Percentiles rank a stretch among this genome's conserved stretches.
Evolutionary conservation across 2,113 vertebrate genomes (phyloP).

Genomic region (Cardinalis cardinalis): DNA sequence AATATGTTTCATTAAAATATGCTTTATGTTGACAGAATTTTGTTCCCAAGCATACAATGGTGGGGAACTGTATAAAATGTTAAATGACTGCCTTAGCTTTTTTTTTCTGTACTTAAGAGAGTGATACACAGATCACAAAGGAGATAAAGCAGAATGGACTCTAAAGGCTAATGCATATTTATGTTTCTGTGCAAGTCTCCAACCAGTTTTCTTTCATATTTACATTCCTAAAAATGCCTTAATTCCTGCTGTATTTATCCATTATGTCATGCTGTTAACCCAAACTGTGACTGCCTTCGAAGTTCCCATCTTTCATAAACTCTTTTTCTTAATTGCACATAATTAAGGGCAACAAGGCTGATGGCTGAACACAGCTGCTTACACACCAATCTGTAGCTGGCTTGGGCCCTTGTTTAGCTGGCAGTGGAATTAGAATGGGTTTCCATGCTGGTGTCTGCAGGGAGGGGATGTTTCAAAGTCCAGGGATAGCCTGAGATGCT

Average conservation of each 20-base stretch:
- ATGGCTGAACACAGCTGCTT: neutral
- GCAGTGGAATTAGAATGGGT: neutral
- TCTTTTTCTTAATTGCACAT: neutral
- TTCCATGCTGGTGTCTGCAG: neutral
- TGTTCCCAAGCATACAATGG: neutral
- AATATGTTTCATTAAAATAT: neutral
- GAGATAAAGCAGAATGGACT: neutral
- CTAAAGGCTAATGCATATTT: neutral
- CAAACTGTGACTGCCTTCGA: neutral
- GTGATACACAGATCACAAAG: neutral
- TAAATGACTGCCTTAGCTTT: neutral
- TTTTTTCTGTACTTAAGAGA: neutral
- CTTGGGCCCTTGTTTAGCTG: neutral
- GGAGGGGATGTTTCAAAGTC: neutral
- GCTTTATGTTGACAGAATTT: neutral
- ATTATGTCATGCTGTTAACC: neutral
- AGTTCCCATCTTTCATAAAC: neutral
- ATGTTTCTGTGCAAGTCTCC: neutral
- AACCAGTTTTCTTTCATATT: neutral
- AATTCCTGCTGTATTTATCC: neutral
- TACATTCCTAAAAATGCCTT: neutral
- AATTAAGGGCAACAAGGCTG: neutral
- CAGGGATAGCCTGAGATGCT: fast-evolving
- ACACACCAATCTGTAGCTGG: neutral
- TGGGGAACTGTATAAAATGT: neutral